phyloP scores from a whole-genome alignment of 2,888 invertebrate genomes.

The Lasioglossum pauxillum region DNA sequence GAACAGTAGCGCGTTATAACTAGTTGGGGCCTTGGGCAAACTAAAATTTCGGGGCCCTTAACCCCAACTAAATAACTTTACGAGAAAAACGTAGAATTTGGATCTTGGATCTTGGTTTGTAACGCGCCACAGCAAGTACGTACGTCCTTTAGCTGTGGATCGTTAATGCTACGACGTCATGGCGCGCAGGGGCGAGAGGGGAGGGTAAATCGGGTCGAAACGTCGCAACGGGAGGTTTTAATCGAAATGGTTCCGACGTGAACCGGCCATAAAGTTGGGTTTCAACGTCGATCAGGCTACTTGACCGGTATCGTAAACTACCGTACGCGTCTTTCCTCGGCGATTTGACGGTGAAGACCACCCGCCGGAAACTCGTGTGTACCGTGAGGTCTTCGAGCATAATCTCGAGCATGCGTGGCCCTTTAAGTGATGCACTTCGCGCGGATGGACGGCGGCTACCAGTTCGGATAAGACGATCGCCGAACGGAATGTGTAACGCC shows the following conservation, averaged over 20 bases:
- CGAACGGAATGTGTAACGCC: conserved; percentile 23
- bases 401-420: conserved; percentile 2
- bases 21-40: no score
- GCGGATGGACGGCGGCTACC: conserved; percentile 17
- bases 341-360: conserved; percentile 32
- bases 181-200: no score
- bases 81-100: no score
- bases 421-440: conserved; percentile 44
- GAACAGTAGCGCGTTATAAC: no score
- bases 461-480: conserved; percentile 30
- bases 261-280: background rate
- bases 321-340: background rate
- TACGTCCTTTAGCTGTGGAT: background rate
- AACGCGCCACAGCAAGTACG: background rate
- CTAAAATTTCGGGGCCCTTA: no score
- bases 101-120: no score
- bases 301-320: conserved; percentile 31
- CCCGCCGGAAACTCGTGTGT: conserved; percentile 22
- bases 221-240: background rate
- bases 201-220: background rate
- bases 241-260: background rate
- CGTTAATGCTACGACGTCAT: no score
- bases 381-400: background rate
- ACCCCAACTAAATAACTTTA: no score
- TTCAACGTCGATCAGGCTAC: conserved; percentile 24